phyloP scores from a whole-genome alignment of 2,888 invertebrate genomes.

The Lottia gigantea region DNA sequence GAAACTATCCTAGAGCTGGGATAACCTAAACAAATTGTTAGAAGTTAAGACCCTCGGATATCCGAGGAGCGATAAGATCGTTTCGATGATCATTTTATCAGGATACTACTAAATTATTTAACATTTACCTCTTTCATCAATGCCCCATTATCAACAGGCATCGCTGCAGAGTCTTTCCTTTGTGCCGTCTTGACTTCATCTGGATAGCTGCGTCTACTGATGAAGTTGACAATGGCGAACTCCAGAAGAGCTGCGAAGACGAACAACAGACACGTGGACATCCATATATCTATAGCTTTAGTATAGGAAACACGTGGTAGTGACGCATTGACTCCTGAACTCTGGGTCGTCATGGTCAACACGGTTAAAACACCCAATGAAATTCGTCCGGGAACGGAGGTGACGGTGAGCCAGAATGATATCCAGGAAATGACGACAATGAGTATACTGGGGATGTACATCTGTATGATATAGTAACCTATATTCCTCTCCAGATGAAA shows the following conservation, averaged over 20 bases:
- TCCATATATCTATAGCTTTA: constrained; percentile 1
- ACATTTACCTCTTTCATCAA: neutral
- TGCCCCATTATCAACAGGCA: neutral
- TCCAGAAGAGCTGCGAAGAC: neutral
- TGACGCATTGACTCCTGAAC: constrained; percentile 49
- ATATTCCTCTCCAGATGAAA: constrained; percentile 96
- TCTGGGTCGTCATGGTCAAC: constrained; percentile 55
- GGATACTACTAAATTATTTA: neutral
- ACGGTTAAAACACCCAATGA: constrained; percentile 53
- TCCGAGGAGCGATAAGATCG: too few relatives aligned
- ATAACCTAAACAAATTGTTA: too few relatives aligned
- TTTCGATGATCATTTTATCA: too few relatives aligned
- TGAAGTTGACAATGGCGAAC: neutral
- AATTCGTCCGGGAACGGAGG: constrained; percentile 51
- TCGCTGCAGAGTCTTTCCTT: neutral
- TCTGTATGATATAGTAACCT: constrained; percentile 98
- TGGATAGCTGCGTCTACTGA: neutral
- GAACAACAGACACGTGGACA: neutral
- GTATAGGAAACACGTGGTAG: constrained; percentile 70
- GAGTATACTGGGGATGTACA: constrained; percentile 90
- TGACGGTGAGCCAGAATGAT: constrained; percentile 56
- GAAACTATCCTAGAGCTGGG: too few relatives aligned
- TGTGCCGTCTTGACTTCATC: neutral
- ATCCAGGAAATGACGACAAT: constrained; percentile 58
- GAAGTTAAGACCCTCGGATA: too few relatives aligned